Conservation (phyloP, 2,888 invertebrate species). For the Acheta domesticus region DNA sequence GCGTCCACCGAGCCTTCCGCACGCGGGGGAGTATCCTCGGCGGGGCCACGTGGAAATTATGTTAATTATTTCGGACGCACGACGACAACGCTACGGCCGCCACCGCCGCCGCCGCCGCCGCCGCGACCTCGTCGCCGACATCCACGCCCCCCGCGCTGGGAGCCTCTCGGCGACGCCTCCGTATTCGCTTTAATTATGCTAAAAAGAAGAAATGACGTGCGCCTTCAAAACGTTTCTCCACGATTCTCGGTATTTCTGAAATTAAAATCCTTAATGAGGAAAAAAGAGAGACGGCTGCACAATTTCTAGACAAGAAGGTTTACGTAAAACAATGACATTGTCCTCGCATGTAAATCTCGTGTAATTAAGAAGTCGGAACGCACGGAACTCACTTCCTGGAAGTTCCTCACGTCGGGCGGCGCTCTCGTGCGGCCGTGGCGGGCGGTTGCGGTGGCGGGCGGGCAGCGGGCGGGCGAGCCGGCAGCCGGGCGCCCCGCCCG, state of each 20-base stretch:
- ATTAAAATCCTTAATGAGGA: constrained; percentile 18
- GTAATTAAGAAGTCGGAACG: constrained; percentile 2
- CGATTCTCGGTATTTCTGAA: background rate
- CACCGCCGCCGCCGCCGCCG: background rate
- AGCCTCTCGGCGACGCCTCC: background rate
- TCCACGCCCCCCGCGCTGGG: background rate
- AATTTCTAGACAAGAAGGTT: background rate
- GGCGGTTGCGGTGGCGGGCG: background rate
- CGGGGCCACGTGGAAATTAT: background rate
- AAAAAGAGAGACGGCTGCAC: background rate
- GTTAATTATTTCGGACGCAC: background rate
- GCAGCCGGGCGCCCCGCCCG: background rate
- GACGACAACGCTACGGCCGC: background rate
- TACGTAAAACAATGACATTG: constrained; percentile 18
- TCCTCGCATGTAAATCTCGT: constrained; percentile 9
- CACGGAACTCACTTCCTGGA: constrained; percentile 18
- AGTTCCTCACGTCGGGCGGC: background rate
- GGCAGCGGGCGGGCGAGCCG: too few species aligned
- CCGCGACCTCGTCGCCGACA: background rate
- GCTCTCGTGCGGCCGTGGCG: background rate
- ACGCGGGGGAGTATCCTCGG: background rate
- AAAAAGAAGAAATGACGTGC: background rate
- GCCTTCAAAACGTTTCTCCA: background rate
- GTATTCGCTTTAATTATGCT: background rate
- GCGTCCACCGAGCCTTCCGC: too few species aligned